Evolutionary conservation across 1,140 invertebrate genomes (phyloP).

Genomic region (Calycopis cecrops): DNA sequence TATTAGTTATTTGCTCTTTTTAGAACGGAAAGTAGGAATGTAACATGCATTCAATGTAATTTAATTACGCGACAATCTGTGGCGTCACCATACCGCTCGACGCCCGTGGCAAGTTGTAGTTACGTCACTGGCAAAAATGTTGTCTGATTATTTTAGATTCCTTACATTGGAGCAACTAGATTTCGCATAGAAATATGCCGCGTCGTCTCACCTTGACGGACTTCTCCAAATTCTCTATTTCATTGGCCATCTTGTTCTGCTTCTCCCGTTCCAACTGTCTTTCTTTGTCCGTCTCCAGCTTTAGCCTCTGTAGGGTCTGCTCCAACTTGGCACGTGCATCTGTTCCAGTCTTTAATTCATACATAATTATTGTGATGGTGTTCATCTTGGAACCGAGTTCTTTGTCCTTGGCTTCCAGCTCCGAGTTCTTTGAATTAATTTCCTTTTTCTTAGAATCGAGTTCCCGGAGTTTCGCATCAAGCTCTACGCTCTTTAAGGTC

Average conservation of each 20-base stretch:
- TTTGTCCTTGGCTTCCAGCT: slow-evolving; percentile 31
- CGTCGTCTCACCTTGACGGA: slow-evolving; percentile 30
- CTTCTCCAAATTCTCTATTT: slow-evolving; percentile 34
- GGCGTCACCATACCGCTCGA: too few species aligned
- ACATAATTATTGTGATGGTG: slow-evolving; percentile 41
- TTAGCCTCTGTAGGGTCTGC: slow-evolving; percentile 28
- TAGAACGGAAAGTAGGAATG: too few species aligned
- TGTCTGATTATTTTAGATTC: too few species aligned
- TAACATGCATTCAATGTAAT: too few species aligned
- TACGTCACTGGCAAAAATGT: too few species aligned
- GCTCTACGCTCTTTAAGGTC: slow-evolving; percentile 8
- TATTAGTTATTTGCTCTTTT: too few species aligned
- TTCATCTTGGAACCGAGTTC: slow-evolving; percentile 36
- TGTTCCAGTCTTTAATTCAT: slow-evolving; percentile 34
- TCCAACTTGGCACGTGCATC: slow-evolving; percentile 37
- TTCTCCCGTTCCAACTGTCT: slow-evolving; percentile 27
- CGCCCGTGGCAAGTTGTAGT: too few species aligned
- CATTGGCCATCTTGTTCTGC: slow-evolving; percentile 26
- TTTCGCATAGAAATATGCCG: too few species aligned
- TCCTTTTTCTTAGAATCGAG: slow-evolving; percentile 1
- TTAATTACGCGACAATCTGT: too few species aligned
- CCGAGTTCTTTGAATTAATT: slow-evolving; percentile 31
- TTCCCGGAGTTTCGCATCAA: slow-evolving; percentile 19
- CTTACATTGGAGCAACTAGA: too few species aligned
- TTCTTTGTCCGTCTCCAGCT: slow-evolving; percentile 33